Conservation (phyloP, 2,113 vertebrate species). For the Hydrochoerus hydrochaeris region DNA sequence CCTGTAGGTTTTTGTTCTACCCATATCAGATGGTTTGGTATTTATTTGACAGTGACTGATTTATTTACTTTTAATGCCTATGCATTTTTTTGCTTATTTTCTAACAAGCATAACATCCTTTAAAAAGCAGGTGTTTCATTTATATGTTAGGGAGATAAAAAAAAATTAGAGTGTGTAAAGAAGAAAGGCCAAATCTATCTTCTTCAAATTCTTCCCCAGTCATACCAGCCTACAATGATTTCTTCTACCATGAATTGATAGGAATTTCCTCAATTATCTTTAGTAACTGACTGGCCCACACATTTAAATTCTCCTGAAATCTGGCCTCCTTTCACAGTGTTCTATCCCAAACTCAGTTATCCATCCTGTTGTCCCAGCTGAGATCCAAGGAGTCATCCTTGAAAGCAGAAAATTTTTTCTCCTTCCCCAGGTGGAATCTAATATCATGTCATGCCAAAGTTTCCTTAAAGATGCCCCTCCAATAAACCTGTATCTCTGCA, state of each 20-base stretch:
- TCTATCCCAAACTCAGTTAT: neutral
- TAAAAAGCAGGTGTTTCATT: neutral
- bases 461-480: neutral
- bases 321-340: neutral
- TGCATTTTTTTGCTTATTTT: neutral
- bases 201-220: neutral
- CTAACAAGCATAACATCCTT: neutral
- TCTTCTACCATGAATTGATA: neutral
- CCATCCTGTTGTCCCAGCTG: neutral
- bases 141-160: neutral
- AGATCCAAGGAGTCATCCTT: neutral
- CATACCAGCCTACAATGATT: neutral
- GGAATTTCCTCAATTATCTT: neutral
- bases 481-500: neutral
- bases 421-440: neutral
- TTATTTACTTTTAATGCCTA: neutral
- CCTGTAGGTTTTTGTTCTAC: neutral
- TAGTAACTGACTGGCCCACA: neutral
- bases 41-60: neutral
- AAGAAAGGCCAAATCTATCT: neutral
- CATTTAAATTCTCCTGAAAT: neutral
- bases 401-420: neutral
- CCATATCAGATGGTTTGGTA: neutral
- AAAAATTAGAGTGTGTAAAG: neutral
- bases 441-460: neutral